Evolutionary conservation across 2,113 vertebrate species (phyloP), one percentile per base, ranked within the genome.

Genomic region (Eleginops maclovinus): DNA sequence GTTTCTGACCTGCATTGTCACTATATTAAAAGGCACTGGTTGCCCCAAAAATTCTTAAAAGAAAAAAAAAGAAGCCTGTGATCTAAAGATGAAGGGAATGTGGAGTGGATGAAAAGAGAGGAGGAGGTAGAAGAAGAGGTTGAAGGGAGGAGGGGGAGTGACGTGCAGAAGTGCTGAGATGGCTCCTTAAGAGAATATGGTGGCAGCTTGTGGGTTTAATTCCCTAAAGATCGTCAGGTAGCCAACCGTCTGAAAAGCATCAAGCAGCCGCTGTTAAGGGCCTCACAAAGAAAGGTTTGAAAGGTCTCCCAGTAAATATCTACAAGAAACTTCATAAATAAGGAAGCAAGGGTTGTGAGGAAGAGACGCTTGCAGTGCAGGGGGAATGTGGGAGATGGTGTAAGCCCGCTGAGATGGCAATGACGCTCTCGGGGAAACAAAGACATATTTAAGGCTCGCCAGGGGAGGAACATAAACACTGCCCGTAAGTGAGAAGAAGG

Each of bases 291-390:
- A 79, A 75, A 83, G 79, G 77, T 80, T 40, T 84, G 10, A 86
- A 87, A 88, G 89, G 84, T 88, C 83, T 63, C 56, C 59, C 19
- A 21, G 77, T 88, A 86, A 83, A 92, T 86, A 81, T 55, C 77
- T 86, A 67, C 3, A 12, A 84, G 74, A 91, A 85, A 87, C 81
- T 83, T 83, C 87, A 90, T 17, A 53, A 80, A 76, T 36, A 61
- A 58, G 31, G 21, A 21, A 71, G 60, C 4, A 4, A 73, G 68
- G 73, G 60, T 4, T 16, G 51, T 56, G 63, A 51, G 31, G 31
- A 50, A 65, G 61, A 43, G 65, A 58, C 9, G 17, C 60, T 2
- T 49, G 83, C 28, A 65, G 63, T 2, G 41, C 17, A 22, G 40
- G 40, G 51, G 53, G 16, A 61, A n/a, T 15, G 43, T 61, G 41